These are phyloP conservation scores for Coelinius sp. DNA, from an alignment of 2,888 invertebrate genomes.

Conservation along the genomic window DNA sequence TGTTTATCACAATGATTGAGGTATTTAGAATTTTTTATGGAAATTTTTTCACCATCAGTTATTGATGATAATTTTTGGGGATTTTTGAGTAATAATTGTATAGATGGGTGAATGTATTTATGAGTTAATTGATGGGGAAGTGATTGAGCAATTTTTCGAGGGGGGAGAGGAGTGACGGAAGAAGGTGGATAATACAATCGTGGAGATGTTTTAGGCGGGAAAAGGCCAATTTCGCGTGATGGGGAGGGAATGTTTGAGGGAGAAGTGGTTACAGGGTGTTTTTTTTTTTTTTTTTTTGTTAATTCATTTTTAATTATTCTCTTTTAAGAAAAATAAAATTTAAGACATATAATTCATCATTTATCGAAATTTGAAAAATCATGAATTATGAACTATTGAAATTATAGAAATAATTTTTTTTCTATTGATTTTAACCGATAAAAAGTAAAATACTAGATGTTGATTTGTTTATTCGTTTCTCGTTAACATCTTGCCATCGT, in stretches of 20 bases:
- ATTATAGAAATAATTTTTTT: too few relatives aligned
- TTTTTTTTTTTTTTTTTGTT: too few relatives aligned
- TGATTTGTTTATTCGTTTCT: background rate
- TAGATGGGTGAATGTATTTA: background rate
- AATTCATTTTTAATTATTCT: too few relatives aligned
- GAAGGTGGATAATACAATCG: conserved; percentile 34
- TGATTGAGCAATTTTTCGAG: conserved; percentile 10
- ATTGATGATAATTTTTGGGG: background rate
- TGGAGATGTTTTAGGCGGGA: background rate
- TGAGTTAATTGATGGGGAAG: conserved; percentile 7
- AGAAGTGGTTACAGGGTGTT: background rate
- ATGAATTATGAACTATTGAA: too few relatives aligned
- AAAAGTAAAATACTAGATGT: background rate
- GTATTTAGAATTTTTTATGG: too few relatives aligned
- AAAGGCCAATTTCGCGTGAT: background rate
- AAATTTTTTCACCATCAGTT: background rate
- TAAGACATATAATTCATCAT: too few relatives aligned
- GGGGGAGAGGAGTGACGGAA: conserved; percentile 22
- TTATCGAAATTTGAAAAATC: too few relatives aligned
- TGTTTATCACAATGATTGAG: background rate
- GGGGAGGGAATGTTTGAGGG: background rate
- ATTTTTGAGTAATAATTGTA: background rate
- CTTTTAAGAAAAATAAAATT: too few relatives aligned
- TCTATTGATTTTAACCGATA: too few relatives aligned
- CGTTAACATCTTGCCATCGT: background rate